Base-by-base conservation (phyloP, 2,888 invertebrate species). In the Conchocele bisecta region DNA sequence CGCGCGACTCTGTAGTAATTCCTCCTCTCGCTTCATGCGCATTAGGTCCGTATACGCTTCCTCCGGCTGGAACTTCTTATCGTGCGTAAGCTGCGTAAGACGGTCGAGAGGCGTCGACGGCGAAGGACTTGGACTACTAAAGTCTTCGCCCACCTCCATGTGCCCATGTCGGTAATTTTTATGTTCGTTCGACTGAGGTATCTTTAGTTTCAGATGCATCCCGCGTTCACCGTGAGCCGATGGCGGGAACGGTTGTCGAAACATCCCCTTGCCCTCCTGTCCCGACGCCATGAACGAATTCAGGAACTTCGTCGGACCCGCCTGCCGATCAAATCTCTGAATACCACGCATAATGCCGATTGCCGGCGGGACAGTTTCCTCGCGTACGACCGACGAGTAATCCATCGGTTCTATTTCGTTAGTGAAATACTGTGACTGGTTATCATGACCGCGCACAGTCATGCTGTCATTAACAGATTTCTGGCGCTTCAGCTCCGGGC, bases 21-120 rank as follows among this genome's bases (percentile, higher is more conserved):
- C 77, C 31, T 75, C 79, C 2, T 79, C 69, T n/a, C 79, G 76
- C 68, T 84, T 83, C 31, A 84, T 66, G 6, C 79, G 75, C 37
- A 86, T 81, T 24, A 83, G 65, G 15, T 68, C 77, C 37, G 72
- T 75, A 50, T 82, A 86, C 13, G 73, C 73, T 22, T 74, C 75
- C 20, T 75, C 73, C 2, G 85, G 84, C 67, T 71, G 41, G 74
- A 69, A 31, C 66, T 58, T 20, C 66, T 66, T 58, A 75, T 68
- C 65, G 61, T 81, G 58, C 50, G 77, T 61, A 15, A 84, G 68
- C 50, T 83, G 76, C 39, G 81, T 75, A 22, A 85, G 60, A 15
- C 80, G 78, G n/a, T 60, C 69, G n/a, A 80, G 64, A 9, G 75
- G 79, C 4, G 70, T 74, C 7, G 65, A 71, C 24, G 75, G 81